Evolutionary conservation across 2,888 invertebrate species (phyloP).

Genomic region (Spicauda simplicius): DNA sequence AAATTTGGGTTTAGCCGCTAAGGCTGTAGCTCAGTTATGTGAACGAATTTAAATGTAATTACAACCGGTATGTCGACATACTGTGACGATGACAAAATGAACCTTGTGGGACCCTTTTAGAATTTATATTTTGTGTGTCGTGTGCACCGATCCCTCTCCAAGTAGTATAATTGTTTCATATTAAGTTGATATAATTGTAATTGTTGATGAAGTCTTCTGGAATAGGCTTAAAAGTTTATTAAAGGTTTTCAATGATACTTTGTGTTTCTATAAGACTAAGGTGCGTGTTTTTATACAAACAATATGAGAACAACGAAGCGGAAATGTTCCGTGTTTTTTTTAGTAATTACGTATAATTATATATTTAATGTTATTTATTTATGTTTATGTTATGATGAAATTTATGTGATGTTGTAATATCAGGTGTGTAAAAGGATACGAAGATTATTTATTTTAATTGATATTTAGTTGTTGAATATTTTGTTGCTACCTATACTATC

Average conservation of each 20-base stretch:
- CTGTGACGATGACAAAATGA: constrained; percentile 10
- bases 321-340: neutral
- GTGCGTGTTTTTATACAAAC: too few relatives aligned
- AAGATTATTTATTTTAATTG: too few relatives aligned
- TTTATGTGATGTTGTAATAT: too few relatives aligned
- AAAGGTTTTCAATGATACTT: constrained; percentile 30
- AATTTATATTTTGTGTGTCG: constrained; percentile 14
- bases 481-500: too few relatives aligned
- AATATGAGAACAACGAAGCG: too few relatives aligned
- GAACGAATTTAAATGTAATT: constrained; percentile 6
- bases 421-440: too few relatives aligned
- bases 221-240: constrained; percentile 34
- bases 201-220: constrained; percentile 26
- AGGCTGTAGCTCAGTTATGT: neutral
- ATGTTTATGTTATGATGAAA: too few relatives aligned
- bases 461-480: too few relatives aligned
- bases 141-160: neutral
- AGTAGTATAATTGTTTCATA: constrained; percentile 1
- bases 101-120: constrained; percentile 5
- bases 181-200: constrained; percentile 21
- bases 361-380: too few relatives aligned
- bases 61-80: neutral
- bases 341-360: neutral
- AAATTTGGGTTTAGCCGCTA: constrained; percentile 8
- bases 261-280: constrained; percentile 8